These are phyloP conservation scores for Acronicta psi DNA, from an alignment of 2,888 invertebrate genomes.

Conservation along the genomic window DNA sequence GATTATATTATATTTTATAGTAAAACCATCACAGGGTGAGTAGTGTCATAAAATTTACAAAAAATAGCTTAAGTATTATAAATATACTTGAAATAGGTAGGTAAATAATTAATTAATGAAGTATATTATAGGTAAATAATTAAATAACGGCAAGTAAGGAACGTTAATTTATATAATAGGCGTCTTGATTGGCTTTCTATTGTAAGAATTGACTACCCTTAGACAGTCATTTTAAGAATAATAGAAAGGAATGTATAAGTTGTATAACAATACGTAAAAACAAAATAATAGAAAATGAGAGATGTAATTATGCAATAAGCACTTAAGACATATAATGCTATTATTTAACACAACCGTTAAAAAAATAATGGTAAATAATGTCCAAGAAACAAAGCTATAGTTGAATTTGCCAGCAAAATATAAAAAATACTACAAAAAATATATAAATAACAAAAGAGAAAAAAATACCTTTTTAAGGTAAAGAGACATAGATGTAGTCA, in stretches of 20 bases:
- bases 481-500: slow-evolving; percentile 27
- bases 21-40: slow-evolving; percentile 18
- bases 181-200: slow-evolving; percentile 7
- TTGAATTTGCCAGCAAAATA: background rate
- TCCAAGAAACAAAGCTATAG: background rate
- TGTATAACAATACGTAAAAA: slow-evolving; percentile 16
- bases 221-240: background rate
- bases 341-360: slow-evolving; percentile 2
- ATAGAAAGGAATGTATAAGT: slow-evolving; percentile 31
- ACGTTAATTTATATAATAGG: background rate
- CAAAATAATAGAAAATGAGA: slow-evolving; percentile 7
- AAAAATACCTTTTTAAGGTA: slow-evolving; percentile 62
- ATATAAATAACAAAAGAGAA: slow-evolving; percentile 35
- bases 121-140: too few species aligned
- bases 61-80: background rate
- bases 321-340: background rate
- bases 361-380: slow-evolving; percentile 4
- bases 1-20: slow-evolving; percentile 38
- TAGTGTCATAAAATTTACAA: slow-evolving; percentile 20
- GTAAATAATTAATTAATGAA: too few species aligned
- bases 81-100: slow-evolving; percentile 6
- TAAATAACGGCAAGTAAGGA: slow-evolving; percentile 17
- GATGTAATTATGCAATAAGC: background rate
- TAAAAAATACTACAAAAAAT: slow-evolving; percentile 6
- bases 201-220: slow-evolving; percentile 3